Conservation (phyloP, 2,888 invertebrate species). For the Cataglyphis altisquamis region DNA sequence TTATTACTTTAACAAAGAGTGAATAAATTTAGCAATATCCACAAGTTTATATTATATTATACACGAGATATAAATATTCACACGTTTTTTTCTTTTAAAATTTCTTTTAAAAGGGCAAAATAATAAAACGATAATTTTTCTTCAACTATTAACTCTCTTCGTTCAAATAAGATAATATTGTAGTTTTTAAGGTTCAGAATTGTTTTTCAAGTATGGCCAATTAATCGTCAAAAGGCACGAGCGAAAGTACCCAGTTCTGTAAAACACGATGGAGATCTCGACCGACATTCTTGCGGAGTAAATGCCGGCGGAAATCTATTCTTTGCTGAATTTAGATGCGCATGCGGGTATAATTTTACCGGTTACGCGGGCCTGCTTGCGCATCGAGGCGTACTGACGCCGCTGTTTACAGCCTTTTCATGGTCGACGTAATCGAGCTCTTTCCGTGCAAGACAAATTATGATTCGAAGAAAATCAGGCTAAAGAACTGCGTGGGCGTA, state of each 20-base stretch:
- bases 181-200: neutral
- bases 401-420: slow-evolving; percentile 33
- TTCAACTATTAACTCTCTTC: neutral
- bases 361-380: slow-evolving; percentile 50
- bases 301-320: slow-evolving; percentile 32
- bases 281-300: neutral
- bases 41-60: neutral
- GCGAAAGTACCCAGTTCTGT: slow-evolving; percentile 29
- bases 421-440: slow-evolving; percentile 50
- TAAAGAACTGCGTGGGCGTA: slow-evolving; percentile 41
- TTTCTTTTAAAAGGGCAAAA: neutral
- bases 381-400: slow-evolving; percentile 16
- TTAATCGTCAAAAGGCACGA: slow-evolving; percentile 15
- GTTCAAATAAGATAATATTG: neutral
- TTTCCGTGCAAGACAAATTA: slow-evolving; percentile 49
- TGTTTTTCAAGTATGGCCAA: slow-evolving; percentile 17
- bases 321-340: slow-evolving; percentile 13
- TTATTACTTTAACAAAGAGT: neutral
- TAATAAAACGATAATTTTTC: neutral
- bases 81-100: neutral
- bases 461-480: slow-evolving; percentile 32
- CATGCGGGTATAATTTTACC: slow-evolving; percentile 42
- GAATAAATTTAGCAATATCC: neutral
- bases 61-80: neutral
- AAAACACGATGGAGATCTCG: slow-evolving; percentile 33